phyloP scores from a whole-genome alignment of 2,113 vertebrate genomes.

The Anhinga anhinga region DNA sequence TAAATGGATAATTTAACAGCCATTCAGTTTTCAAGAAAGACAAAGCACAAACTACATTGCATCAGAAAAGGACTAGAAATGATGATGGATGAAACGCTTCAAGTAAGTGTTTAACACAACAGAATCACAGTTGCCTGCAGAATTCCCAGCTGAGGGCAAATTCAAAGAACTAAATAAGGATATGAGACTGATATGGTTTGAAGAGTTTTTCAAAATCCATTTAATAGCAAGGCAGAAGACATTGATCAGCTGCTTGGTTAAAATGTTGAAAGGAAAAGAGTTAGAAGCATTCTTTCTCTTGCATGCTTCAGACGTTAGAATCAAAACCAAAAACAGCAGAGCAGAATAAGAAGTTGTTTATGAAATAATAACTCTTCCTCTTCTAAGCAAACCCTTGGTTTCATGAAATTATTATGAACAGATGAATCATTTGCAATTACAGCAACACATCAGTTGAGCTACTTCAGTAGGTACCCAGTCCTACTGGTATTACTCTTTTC shows the following conservation, averaged over 20 bases:
- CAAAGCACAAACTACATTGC: constrained; percentile 81
- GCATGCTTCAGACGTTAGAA: neutral
- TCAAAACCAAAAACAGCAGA: neutral
- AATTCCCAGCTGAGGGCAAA: constrained; percentile 76
- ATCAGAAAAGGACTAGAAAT: constrained; percentile 82
- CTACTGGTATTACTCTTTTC: neutral
- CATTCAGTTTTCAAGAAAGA: constrained; percentile 84
- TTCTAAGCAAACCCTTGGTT: neutral
- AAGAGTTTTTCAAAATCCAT: constrained; percentile 81
- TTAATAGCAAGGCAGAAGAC: constrained; percentile 72
- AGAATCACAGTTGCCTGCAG: constrained; percentile 68
- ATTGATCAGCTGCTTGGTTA: constrained; percentile 69
- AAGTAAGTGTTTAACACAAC: constrained; percentile 71
- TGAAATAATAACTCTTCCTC: constrained; percentile 27
- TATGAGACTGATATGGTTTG: constrained; percentile 76
- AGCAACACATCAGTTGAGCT: neutral
- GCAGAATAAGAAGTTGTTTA: neutral
- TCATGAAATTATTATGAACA: neutral
- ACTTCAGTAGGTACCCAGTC: neutral
- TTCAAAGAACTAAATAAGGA: constrained; percentile 73
- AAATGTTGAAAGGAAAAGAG: constrained; percentile 52
- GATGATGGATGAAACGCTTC: constrained; percentile 80
- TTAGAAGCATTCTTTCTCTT: constrained; percentile 31
- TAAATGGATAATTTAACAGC: constrained; percentile 86
- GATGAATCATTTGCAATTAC: neutral